These are phyloP conservation scores for Xerus rutilus DNA, from an alignment of 2,797 vertebrate species.

Conservation along the genomic window DNA sequence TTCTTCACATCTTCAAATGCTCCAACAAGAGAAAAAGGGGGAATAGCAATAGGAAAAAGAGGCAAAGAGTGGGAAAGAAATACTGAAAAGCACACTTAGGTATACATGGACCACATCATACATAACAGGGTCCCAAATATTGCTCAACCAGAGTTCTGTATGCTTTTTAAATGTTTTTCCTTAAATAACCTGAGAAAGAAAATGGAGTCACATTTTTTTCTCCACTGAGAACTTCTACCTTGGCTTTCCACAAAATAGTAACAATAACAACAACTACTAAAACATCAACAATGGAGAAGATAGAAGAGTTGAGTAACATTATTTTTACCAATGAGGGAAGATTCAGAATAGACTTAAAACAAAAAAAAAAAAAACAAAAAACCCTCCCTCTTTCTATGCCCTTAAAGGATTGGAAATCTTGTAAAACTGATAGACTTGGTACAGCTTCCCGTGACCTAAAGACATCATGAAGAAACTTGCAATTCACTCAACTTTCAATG, in stretches of 20 bases:
- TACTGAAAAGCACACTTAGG: neutral
- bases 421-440: slow-evolving; percentile 6
- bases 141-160: neutral
- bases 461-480: slow-evolving; percentile 28
- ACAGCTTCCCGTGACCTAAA: slow-evolving; percentile 30
- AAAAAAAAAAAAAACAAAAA: neutral
- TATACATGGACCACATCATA: neutral
- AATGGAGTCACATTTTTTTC: slow-evolving; percentile 62
- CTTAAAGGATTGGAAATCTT: slow-evolving; percentile 59
- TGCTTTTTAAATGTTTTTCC: slow-evolving; percentile 31
- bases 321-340: slow-evolving; percentile 54
- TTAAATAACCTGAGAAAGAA: slow-evolving; percentile 62
- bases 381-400: neutral
- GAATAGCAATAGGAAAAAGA: neutral
- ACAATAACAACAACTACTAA: neutral
- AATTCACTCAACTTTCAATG: neutral
- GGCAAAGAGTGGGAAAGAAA: neutral
- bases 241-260: slow-evolving; percentile 28
- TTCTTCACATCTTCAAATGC: slow-evolving; percentile 29
- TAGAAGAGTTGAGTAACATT: slow-evolving; percentile 60
- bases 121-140: neutral
- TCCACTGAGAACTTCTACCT: slow-evolving; percentile 59
- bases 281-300: slow-evolving; percentile 43
- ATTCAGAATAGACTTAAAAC: slow-evolving; percentile 28
- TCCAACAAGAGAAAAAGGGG: slow-evolving; percentile 22